phyloP scores from a whole-genome alignment of 2,888 invertebrate genomes.

The Sialis lutaria region DNA sequence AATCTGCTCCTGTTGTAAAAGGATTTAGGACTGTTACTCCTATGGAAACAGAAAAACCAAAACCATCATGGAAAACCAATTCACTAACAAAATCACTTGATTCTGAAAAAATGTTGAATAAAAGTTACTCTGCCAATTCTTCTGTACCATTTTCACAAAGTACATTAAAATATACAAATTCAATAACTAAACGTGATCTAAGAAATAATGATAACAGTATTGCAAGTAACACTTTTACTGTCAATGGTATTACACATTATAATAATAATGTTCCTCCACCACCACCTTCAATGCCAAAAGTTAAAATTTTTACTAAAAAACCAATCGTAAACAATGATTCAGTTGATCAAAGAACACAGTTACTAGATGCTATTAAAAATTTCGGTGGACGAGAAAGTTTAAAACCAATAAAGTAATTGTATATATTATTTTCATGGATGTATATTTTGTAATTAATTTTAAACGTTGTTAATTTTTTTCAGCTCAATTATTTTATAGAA shows the following conservation, averaged over 20 bases:
- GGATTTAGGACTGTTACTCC: constrained; percentile 18
- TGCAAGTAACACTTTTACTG: background rate
- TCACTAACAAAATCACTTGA: background rate
- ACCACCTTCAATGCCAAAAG: constrained; percentile 20
- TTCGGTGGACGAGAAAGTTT: constrained; percentile 36
- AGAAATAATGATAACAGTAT: background rate
- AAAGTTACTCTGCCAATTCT: constrained; percentile 2
- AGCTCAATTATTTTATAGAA: too few relatives aligned
- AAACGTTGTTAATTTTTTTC: too few relatives aligned
- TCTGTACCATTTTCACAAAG: constrained; percentile 26
- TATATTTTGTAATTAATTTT: too few relatives aligned
- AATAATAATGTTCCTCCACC: constrained; percentile 17
- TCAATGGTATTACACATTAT: background rate
- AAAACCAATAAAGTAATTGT: constrained; percentile 16
- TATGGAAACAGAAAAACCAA: background rate
- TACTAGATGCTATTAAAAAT: constrained; percentile 52
- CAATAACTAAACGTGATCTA: constrained; percentile 13
- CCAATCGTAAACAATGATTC: constrained; percentile 12
- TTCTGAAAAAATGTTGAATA: background rate
- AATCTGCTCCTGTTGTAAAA: constrained; percentile 19
- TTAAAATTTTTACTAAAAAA: constrained; percentile 10
- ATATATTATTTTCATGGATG: background rate
- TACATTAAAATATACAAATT: constrained; percentile 29
- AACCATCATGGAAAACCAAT: background rate
- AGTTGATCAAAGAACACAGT: constrained; percentile 41